Base-by-base conservation (phyloP, 2,797 vertebrate species). In the Betta splendens region DNA sequence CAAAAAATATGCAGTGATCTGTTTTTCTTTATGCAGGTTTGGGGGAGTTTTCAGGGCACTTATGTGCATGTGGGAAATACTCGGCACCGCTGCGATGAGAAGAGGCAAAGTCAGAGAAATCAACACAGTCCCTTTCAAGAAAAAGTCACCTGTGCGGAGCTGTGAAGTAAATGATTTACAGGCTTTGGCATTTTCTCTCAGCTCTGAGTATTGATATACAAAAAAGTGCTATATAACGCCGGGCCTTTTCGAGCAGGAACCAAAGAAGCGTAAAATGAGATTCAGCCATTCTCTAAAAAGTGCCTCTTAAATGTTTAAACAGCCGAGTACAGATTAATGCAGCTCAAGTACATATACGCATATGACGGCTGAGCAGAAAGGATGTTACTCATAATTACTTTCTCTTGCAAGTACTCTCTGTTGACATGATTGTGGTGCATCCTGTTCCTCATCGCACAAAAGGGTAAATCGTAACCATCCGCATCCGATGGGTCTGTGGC, bases 101-200 rank as follows among this genome's bases (percentile, higher is more conserved):
- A 2, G 53, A 78, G 59, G 60, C 46, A 65, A 67, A 74, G 83
- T 76, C 55, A 40, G 67, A 66, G 39, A 72, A 78, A 83, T 84
- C 68, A 85, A 77, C 79, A 59, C 35, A 54, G 35, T 64, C 35
- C 23, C 53, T 73, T 82, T 76, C 39, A 74, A 76, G 67, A 58
- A 69, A 64, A 59, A 81, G 49, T 75, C 68, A 83, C 79, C 72
- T 76, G 53, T 7, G 28, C 49, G 15, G 13, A 57, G 63, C 53
- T 52, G 49, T 48, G 58, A 18, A 50, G 52, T 80, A 52, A 80
- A 85, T 80, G 54, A 79, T 78, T 81, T 59, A 82, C 57, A 59
- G 52, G 45, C 45, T 62, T 54, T 80, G 72, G 42, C 53, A 58
- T 69, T 72, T 80, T 64, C 54, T 52, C 42, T 67, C 59, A 42